A percentile compares a stretch with the other conserved stretches of the same genome.
Conservation (phyloP, 2,888 invertebrate genomes). For the Caenorhabditis panamensis region DNA sequence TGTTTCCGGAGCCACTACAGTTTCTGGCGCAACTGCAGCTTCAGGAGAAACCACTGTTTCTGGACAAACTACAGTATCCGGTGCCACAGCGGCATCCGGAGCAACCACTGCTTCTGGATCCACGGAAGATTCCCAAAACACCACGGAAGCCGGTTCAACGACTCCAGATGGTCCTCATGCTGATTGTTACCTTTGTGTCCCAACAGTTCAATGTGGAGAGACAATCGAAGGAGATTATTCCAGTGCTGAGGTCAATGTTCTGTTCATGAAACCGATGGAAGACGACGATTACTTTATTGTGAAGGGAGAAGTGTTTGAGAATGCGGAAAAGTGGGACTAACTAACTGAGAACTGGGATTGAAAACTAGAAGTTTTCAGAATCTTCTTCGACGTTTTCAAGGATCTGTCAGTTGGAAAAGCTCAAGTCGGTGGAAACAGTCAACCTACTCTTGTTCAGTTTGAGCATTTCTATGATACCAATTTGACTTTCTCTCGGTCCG, state of each 20-base stretch:
- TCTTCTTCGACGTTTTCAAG: constrained; percentile 43
- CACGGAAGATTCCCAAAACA: too few relatives aligned
- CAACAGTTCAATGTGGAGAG: constrained; percentile 51
- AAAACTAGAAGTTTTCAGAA: constrained; percentile 14
- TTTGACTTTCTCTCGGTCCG: constrained; percentile 41
- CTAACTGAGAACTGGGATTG: too few relatives aligned
- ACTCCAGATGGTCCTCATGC: constrained; percentile 22
- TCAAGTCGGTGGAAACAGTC: constrained; percentile 29
- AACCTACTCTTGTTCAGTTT: constrained; percentile 30
- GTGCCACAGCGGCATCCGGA: too few relatives aligned
- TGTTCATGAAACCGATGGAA: constrained; percentile 48
- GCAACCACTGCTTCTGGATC: too few relatives aligned
- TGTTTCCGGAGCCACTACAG: background rate
- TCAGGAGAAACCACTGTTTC: background rate
- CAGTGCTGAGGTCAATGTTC: constrained; percentile 46
- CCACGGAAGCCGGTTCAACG: background rate
- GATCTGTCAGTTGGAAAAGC: constrained; percentile 44
- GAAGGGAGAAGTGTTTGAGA: constrained; percentile 39
- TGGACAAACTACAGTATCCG: background rate
- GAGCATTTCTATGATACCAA: constrained; percentile 37
- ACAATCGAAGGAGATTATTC: constrained; percentile 45
- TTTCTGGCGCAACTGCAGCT: background rate
- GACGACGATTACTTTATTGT: constrained; percentile 40
- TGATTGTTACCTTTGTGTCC: constrained; percentile 42
- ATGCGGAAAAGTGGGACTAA: constrained; percentile 29